Conservation (phyloP, 2,113 vertebrate species). For the Onychostoma macrolepis region DNA sequence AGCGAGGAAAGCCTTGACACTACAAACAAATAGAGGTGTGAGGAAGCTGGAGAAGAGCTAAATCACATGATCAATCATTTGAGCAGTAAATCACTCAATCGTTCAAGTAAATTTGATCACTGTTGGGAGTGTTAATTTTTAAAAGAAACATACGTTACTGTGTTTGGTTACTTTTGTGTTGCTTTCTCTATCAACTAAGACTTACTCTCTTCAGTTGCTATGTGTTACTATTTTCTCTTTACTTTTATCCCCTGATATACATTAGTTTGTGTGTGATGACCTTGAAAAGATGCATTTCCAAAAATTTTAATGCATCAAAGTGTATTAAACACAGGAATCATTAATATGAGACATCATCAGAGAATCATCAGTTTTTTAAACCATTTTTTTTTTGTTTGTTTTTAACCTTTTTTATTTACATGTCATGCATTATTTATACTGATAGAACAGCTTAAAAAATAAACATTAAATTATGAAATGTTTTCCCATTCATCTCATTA, state of each 20-base stretch:
- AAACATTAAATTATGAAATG: neutral
- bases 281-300: neutral
- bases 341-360: neutral
- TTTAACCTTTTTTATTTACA: neutral
- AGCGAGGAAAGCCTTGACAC: slow-evolving; percentile 54
- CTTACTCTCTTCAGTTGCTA: neutral
- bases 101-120: neutral
- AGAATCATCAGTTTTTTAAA: too few species aligned
- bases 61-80: slow-evolving; percentile 15
- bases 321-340: neutral
- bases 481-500: neutral
- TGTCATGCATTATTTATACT: neutral
- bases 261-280: neutral
- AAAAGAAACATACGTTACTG: neutral
- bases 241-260: neutral
- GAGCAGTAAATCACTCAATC: neutral
- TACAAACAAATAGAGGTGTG: slow-evolving; percentile 16
- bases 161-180: neutral
- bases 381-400: neutral
- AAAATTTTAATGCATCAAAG: neutral
- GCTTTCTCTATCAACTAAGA: neutral
- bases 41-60: slow-evolving; percentile 27
- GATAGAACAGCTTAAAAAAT: neutral
- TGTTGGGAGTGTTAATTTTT: neutral
- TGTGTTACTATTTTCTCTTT: neutral